Base-by-base conservation (phyloP, 1,140 invertebrate species). In the Pristionchus pacificus region DNA sequence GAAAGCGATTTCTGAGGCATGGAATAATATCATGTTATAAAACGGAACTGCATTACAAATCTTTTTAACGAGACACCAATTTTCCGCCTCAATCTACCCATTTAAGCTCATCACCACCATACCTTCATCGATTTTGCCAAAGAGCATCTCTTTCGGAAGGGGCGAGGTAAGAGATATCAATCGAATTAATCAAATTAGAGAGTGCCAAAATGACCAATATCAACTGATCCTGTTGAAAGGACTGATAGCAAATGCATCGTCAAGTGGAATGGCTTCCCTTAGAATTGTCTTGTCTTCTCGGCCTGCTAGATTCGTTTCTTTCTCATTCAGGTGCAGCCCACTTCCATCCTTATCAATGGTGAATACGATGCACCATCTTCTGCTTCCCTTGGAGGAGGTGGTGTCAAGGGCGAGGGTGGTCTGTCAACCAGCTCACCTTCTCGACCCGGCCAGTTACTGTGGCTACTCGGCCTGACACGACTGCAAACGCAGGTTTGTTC, bases 401-500 rank as follows among this genome's bases (percentile, higher is more conserved):
- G 59, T 25, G 58, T 60, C 29, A 73, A 73, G 66, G 33, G 25
- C 14, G 65, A 72, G 10, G 82, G 78, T 19, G 74, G 68, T 29
- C n/a, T 68, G 27, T 29, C 65, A 3, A 68, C 69, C 63, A 74
- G 70, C 33, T 78, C 80, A 85, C 83, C 82, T 28, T 93, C 93
- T 87, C 89, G 93, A 79, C 90, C 92, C 79, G 96, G 95, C 80
- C 95, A 98, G 89, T 97, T 98, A 85, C 89, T 98, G 69, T 98
- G 96, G 96, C 94, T 98, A 84, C 89, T 95, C 78, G 95, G 96
- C 79, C 89, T 98, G 68, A 98, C 95, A 80, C 90, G 96, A 80
- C 90, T 98, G 83, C 95, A 98, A 89, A 97, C 95, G 87, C 96
- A 98, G 93, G 96, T 98, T 93, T 88, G 88, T 88, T 84, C 27